A percentile compares a stretch with the other conserved stretches of the same genome.
Evolutionary conservation across 2,888 invertebrate genomes (phyloP).

Genomic region (Sisyra nigra): DNA sequence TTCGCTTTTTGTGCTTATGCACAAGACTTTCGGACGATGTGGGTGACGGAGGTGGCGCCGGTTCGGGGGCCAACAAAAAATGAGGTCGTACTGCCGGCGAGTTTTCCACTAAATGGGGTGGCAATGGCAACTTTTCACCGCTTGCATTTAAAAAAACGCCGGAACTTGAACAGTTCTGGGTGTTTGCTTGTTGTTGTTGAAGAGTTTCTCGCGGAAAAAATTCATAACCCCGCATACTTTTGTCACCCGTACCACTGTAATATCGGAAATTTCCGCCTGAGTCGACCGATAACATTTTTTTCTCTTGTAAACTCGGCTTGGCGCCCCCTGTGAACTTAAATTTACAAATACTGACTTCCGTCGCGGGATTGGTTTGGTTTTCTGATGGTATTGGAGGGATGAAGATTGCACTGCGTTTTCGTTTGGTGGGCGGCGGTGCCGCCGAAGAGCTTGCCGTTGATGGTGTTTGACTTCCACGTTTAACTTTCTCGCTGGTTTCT

Average conservation of each 20-base stretch:
- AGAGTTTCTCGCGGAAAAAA: slow-evolving; percentile 58
- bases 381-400: slow-evolving; percentile 69
- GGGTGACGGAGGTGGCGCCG: slow-evolving; percentile 19
- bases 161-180: slow-evolving; percentile 33
- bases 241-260: slow-evolving; percentile 73
- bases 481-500: slow-evolving; percentile 22
- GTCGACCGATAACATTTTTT: slow-evolving; percentile 83
- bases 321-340: slow-evolving; percentile 88
- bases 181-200: slow-evolving; percentile 36
- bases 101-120: slow-evolving; percentile 14
- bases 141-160: slow-evolving; percentile 32
- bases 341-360: slow-evolving; percentile 81
- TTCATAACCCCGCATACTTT: slow-evolving; percentile 60
- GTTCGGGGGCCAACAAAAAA: slow-evolving; percentile 9
- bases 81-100: slow-evolving; percentile 16
- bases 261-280: slow-evolving; percentile 78
- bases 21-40: slow-evolving; percentile 16
- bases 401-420: slow-evolving; percentile 69
- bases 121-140: slow-evolving; percentile 31
- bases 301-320: slow-evolving; percentile 75
- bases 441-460: not conserved
- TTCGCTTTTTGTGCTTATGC: slow-evolving; percentile 41
- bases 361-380: slow-evolving; percentile 57
- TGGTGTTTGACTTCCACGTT: slow-evolving; percentile 19
- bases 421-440: slow-evolving; percentile 36